These are phyloP conservation scores for Phthorimaea operculella DNA, from an alignment of 1,140 invertebrate species.

Conservation along the genomic window DNA sequence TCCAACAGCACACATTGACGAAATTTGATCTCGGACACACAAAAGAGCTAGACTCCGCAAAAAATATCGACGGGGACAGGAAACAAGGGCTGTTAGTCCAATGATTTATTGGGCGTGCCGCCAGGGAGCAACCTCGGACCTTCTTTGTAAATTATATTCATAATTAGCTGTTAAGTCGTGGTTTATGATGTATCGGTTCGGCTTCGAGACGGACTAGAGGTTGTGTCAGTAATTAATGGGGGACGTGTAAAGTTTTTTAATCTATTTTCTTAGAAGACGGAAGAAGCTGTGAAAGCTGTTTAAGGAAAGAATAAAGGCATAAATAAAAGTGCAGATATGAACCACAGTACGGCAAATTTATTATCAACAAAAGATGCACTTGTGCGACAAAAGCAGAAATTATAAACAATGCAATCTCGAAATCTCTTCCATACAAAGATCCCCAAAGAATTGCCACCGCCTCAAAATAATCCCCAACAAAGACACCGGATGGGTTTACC, in stretches of 20 bases:
- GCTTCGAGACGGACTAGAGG: background rate
- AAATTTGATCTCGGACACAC: background rate
- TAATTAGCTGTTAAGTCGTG: constrained; percentile 25
- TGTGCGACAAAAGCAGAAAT: background rate
- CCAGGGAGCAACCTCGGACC: background rate
- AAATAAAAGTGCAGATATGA: too few species aligned
- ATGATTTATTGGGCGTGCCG: constrained; percentile 30
- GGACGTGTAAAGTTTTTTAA: background rate
- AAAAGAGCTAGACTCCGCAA: constrained; percentile 4
- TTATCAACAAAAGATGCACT: too few species aligned
- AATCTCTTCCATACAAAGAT: background rate
- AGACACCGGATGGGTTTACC: constrained; percentile 41
- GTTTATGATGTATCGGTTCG: background rate
- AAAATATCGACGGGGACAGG: constrained; percentile 18
- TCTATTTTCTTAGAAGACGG: background rate
- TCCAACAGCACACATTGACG: too few species aligned
- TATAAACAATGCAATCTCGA: background rate
- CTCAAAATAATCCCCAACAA: constrained; percentile 15
- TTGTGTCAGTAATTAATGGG: background rate
- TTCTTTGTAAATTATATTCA: constrained; percentile 26
- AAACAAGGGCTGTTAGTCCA: constrained; percentile 24
- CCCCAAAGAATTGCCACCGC: background rate
- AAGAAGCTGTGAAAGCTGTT: background rate
- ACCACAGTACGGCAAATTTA: too few species aligned
- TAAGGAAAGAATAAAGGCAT: too few species aligned